A percentile compares a stretch with the other conserved stretches of the same genome.
phyloP scores from a whole-genome alignment of 2,888 invertebrate genomes.

The Drosophila borborema region DNA sequence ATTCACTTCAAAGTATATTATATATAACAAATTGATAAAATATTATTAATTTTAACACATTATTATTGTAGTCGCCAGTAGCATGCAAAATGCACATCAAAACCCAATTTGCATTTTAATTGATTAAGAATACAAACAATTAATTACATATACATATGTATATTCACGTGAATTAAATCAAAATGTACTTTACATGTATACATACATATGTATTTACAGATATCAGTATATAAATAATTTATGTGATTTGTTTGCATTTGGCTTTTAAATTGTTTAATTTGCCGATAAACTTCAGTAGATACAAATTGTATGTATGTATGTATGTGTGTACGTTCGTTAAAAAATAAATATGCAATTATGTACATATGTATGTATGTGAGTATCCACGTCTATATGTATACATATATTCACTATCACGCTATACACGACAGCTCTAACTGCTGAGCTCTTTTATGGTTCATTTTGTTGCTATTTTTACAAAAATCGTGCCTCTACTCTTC shows the following conservation, averaged over 20 bases:
- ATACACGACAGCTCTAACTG: neutral
- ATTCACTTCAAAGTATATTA: too few relatives aligned
- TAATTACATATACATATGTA: neutral
- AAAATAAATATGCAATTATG: neutral
- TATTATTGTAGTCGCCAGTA: slow-evolving; percentile 2
- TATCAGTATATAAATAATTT: slow-evolving; percentile 10
- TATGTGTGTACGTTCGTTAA: neutral
- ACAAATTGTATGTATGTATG: neutral
- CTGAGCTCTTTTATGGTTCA: slow-evolving; percentile 12
- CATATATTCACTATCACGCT: neutral
- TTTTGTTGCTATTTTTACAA: slow-evolving; percentile 31
- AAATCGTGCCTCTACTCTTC: slow-evolving; percentile 35
- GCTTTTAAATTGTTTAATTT: slow-evolving; percentile 10
- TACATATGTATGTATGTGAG: too few relatives aligned
- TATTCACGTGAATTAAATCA: neutral
- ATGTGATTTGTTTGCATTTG: slow-evolving; percentile 16
- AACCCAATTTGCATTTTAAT: slow-evolving; percentile 11
- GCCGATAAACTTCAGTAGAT: neutral
- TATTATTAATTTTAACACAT: neutral
- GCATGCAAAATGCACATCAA: slow-evolving; percentile 19
- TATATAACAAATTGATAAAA: neutral
- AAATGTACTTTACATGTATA: neutral
- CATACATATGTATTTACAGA: neutral
- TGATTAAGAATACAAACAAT: slow-evolving; percentile 11
- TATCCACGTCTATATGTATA: neutral